Evolutionary conservation across 2,113 vertebrate species (phyloP).

Genomic region (Ameiurus melas): DNA sequence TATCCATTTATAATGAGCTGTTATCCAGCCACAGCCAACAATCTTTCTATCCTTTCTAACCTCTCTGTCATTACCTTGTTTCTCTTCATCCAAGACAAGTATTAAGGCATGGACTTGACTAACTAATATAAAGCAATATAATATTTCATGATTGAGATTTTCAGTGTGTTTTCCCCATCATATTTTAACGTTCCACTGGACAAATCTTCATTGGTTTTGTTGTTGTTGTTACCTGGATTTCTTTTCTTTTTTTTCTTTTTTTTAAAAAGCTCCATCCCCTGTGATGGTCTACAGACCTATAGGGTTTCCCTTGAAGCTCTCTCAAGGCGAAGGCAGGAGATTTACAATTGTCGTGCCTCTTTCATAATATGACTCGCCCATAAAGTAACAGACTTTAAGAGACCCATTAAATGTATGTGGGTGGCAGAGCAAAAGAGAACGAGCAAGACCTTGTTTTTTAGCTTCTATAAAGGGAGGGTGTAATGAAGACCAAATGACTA

Average conservation of each 20-base stretch:
- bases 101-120: slow-evolving; percentile 17
- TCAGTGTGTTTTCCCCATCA: neutral
- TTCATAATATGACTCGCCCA: slow-evolving; percentile 43
- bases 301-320: slow-evolving; percentile 12
- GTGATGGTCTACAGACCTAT: neutral
- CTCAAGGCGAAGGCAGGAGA: slow-evolving; percentile 17
- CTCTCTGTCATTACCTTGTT: neutral
- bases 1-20: slow-evolving; percentile 3
- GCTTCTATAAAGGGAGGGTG: slow-evolving; percentile 42
- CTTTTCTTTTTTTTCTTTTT: neutral
- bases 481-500: slow-evolving; percentile 82
- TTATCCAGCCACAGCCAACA: neutral
- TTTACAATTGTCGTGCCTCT: slow-evolving; percentile 37
- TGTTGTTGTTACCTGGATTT: neutral
- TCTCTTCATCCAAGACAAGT: slow-evolving; percentile 4
- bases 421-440: slow-evolving; percentile 61
- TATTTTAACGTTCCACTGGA: neutral
- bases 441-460: slow-evolving; percentile 56
- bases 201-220: neutral
- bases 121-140: neutral
- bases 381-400: slow-evolving; percentile 49
- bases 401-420: slow-evolving; percentile 45
- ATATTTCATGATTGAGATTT: neutral
- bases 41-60: neutral
- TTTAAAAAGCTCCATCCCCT: neutral